These are phyloP conservation scores for Sylvilagus bachmani DNA, from an alignment of 2,113 vertebrate species.

Conservation along the genomic window DNA sequence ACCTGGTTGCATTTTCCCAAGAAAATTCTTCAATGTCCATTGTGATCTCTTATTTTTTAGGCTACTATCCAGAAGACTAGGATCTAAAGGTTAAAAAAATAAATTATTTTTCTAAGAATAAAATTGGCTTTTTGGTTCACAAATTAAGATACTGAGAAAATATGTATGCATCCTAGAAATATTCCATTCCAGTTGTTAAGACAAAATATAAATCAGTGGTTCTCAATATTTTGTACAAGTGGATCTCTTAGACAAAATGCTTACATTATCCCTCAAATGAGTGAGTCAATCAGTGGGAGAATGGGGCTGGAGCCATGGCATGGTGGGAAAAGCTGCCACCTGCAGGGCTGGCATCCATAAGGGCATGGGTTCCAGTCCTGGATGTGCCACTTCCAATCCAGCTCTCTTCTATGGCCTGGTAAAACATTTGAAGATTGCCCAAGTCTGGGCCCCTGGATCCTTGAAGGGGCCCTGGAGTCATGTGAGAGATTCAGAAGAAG, in stretches of 20 bases:
- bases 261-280: not conserved
- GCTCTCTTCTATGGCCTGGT: too few species aligned
- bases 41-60: not conserved
- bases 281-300: not conserved
- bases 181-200: not conserved
- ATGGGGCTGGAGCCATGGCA: too few species aligned
- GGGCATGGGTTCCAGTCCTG: too few species aligned
- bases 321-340: too few species aligned
- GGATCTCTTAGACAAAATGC: not conserved
- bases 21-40: not conserved
- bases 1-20: conserved; percentile 18
- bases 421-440: too few species aligned
- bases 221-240: not conserved
- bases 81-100: conserved; percentile 11
- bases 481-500: too few species aligned
- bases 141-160: not conserved
- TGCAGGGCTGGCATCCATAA: too few species aligned
- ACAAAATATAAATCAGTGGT: not conserved
- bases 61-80: not conserved
- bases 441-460: too few species aligned
- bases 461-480: too few species aligned
- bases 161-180: not conserved
- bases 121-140: not conserved
- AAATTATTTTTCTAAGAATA: not conserved
- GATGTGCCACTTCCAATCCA: too few species aligned